These are phyloP conservation scores for Dexiosoma caninum DNA, from an alignment of 2,888 invertebrate genomes.

Conservation along the genomic window DNA sequence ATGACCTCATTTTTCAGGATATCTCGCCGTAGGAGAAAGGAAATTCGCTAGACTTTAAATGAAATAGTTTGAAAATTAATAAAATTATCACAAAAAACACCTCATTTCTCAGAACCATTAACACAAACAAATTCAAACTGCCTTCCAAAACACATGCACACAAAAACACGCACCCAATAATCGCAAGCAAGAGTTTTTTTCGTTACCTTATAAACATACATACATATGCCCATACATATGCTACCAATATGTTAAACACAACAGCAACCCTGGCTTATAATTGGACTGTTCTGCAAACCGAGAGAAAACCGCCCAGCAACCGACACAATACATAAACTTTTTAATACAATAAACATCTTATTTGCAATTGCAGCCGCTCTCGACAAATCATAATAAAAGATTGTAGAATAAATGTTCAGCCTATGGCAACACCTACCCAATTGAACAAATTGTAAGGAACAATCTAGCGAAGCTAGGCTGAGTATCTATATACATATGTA, in stretches of 20 bases:
- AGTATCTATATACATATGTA: too few relatives aligned
- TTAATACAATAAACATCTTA: not conserved
- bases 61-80: slow-evolving; percentile 39
- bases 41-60: slow-evolving; percentile 71
- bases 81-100: not conserved
- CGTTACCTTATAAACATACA: slow-evolving; percentile 23
- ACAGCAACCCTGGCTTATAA: slow-evolving; percentile 23
- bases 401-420: too few relatives aligned
- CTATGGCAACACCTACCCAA: too few relatives aligned
- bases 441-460: too few relatives aligned
- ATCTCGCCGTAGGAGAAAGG: slow-evolving; percentile 77
- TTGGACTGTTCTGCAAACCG: slow-evolving; percentile 1
- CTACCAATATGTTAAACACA: not conserved
- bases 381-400: too few relatives aligned
- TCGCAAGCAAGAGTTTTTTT: slow-evolving; percentile 57
- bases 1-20: slow-evolving; percentile 78
- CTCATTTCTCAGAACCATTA: not conserved
- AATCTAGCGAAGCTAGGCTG: too few relatives aligned
- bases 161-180: not conserved
- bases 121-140: not conserved
- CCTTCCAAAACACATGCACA: not conserved
- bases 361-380: too few relatives aligned
- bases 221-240: too few relatives aligned
- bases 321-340: slow-evolving; percentile 4
- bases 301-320: not conserved